Conservation (phyloP, 2,888 invertebrate species). For the Cryptus viduatorius region DNA sequence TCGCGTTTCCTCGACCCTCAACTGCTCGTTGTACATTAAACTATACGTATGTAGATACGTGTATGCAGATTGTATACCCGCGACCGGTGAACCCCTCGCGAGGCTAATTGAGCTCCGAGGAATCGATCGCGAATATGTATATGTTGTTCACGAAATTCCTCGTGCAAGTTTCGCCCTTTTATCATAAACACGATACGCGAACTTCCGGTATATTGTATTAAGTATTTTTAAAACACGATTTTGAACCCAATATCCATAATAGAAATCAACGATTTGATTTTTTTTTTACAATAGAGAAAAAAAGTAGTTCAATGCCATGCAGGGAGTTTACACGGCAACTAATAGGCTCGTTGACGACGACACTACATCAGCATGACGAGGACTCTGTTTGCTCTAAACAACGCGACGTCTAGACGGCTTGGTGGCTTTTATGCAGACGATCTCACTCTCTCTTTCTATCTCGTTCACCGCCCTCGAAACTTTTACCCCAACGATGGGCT, state of each 20-base stretch:
- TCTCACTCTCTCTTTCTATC: conserved; percentile 39
- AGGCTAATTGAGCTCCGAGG: conserved; percentile 47
- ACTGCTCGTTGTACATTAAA: conserved; percentile 1
- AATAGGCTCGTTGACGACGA: background rate
- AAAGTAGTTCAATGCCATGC: conserved; percentile 17
- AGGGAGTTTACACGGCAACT: background rate
- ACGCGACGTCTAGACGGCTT: conserved; percentile 81
- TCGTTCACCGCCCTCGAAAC: conserved; percentile 55
- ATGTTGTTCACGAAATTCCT: conserved; percentile 38
- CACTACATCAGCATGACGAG: conserved; percentile 27
- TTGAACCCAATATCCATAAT: background rate
- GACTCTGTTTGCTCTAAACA: conserved; percentile 75
- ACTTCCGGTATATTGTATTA: background rate
- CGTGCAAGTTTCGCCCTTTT: conserved; percentile 26
- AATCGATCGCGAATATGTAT: conserved; percentile 62
- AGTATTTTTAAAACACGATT: background rate
- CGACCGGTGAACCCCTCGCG: conserved; percentile 28
- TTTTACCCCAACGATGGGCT: conserved; percentile 57
- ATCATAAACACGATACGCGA: background rate
- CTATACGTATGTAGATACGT: conserved; percentile 40
- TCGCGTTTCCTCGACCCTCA: conserved; percentile 25
- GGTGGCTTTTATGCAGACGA: conserved; percentile 61
- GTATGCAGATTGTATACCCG: conserved; percentile 35
- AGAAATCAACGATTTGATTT: background rate
- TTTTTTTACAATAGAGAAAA: background rate